Conservation (phyloP, 2,888 invertebrate species). For the Cryptophagus acutangulus region DNA sequence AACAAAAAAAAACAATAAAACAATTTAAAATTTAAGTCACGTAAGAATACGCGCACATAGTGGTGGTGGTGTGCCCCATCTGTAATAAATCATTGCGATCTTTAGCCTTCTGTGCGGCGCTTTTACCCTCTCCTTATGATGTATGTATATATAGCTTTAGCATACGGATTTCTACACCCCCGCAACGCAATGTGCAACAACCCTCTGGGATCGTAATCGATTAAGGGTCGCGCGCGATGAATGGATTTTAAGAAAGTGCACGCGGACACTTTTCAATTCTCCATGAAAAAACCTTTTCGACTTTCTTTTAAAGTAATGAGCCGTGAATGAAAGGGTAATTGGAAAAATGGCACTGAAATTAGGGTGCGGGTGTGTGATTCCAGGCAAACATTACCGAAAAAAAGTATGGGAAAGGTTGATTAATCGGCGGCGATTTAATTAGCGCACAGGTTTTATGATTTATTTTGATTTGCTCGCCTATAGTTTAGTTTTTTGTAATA, state of each 20-base stretch:
- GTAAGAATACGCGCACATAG: conserved; percentile 45
- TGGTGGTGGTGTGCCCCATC: no score
- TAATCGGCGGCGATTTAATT: no score
- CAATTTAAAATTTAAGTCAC: conserved; percentile 47
- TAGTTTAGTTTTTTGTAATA: no score
- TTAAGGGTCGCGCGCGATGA: neutral
- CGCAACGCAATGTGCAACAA: conserved; percentile 25
- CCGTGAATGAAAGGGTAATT: conserved; percentile 20
- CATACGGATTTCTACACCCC: conserved; percentile 28
- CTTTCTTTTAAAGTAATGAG: conserved; percentile 21
- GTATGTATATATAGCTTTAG: conserved; percentile 32
- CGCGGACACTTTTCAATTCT: no score
- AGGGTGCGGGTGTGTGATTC: neutral
- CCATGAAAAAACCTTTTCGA: conserved; percentile 4
- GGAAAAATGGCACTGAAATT: conserved; percentile 20
- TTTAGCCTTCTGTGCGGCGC: conserved; percentile 38
- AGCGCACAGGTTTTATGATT: no score
- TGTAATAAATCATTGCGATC: conserved; percentile 46
- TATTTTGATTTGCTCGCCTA: no score
- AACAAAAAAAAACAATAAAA: conserved; percentile 49
- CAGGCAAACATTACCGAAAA: neutral
- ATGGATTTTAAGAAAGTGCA: neutral
- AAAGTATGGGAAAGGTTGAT: conserved; percentile 1
- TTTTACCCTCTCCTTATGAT: no score
- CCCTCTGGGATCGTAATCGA: conserved; percentile 12